Conservation (phyloP, 2,888 invertebrate species). For the Deroplatys truncata region DNA sequence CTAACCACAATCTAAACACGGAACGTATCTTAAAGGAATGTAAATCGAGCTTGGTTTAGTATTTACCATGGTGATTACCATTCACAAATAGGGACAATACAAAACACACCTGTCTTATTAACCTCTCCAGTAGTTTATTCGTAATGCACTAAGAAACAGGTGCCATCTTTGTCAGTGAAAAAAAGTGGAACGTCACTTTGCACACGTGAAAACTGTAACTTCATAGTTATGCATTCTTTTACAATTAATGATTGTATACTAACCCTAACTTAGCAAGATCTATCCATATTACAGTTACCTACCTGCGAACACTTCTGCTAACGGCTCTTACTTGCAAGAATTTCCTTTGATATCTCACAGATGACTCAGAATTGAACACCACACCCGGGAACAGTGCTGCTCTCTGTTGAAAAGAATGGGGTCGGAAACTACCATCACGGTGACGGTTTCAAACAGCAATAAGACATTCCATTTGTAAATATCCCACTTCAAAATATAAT, state of each 20-base stretch:
- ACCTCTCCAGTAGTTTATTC: not conserved
- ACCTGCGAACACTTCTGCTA: not conserved
- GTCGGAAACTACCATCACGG: not conserved
- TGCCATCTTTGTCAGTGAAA: not conserved
- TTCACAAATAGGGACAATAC: not conserved
- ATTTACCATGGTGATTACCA: not conserved
- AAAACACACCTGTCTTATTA: not conserved
- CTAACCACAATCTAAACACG: too few relatives aligned
- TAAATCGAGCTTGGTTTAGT: too few relatives aligned
- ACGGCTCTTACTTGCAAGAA: not conserved
- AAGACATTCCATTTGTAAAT: not conserved
- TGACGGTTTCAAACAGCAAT: too few relatives aligned
- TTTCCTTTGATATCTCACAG: not conserved
- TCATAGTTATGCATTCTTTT: not conserved
- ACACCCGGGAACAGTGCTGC: conserved; percentile 8
- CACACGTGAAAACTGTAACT: not conserved
- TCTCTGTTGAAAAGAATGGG: not conserved
- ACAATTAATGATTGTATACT: not conserved
- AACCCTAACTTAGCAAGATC: not conserved
- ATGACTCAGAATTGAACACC: not conserved
- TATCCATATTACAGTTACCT: not conserved
- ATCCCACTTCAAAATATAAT: not conserved
- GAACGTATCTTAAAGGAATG: too few relatives aligned
- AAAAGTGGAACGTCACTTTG: not conserved
- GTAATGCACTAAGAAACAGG: not conserved